These are phyloP conservation scores for Elysia chlorotica DNA, from an alignment of 1,140 invertebrate genomes.

Conservation along the genomic window DNA sequence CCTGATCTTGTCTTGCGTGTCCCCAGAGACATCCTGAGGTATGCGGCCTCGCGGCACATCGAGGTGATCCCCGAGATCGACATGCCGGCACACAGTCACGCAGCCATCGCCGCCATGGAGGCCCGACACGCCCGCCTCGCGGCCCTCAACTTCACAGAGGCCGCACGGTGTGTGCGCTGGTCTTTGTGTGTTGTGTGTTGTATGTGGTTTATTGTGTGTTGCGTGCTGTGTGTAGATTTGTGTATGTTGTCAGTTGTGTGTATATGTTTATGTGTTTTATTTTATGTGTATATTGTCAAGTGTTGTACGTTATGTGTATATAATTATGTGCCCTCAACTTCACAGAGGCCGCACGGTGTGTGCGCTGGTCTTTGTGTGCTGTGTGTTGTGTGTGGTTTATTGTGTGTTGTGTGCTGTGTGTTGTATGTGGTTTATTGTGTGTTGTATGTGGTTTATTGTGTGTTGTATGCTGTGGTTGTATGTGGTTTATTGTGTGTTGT, in stretches of 20 bases:
- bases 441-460: no score
- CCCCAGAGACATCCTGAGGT: conserved; percentile 43
- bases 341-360: conserved; percentile 11
- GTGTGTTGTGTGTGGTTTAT: not conserved
- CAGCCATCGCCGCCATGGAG: conserved; percentile 48
- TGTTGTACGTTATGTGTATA: no score
- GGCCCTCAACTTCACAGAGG: conserved; percentile 14
- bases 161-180: conserved; percentile 5
- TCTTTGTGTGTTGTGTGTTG: not conserved
- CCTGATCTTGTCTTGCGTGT: conserved; percentile 38
- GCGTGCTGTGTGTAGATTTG: no score
- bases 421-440: no score
- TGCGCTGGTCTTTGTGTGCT: not conserved
- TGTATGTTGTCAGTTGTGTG: no score
- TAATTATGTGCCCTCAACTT: conserved; percentile 12
- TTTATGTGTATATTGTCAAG: no score
- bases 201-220: no score
- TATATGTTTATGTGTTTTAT: no score
- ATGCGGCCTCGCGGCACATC: conserved; percentile 39
- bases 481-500: no score
- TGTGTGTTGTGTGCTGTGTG: no score
- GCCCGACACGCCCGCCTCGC: conserved; percentile 19
- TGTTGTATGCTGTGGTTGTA: no score
- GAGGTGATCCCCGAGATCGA: conserved; percentile 55
- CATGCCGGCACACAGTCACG: conserved; percentile 48